phyloP scores from a whole-genome alignment of 2,113 vertebrate species.

The Hemicordylus capensis region DNA sequence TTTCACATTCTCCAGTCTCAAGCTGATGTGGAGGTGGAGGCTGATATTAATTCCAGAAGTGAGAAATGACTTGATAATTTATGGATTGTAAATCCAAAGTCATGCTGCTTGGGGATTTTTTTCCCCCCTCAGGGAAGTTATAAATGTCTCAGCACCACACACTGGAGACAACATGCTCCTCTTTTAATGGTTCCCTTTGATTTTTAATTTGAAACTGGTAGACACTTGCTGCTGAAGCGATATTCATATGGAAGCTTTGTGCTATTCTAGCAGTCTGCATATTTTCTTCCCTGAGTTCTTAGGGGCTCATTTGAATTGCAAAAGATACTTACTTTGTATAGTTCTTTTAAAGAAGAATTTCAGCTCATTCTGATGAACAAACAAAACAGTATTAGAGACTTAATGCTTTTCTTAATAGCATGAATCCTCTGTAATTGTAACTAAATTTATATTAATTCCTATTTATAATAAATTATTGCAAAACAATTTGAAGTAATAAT shows the following conservation, averaged over 20 bases:
- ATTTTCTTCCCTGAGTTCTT: slow-evolving; percentile 62
- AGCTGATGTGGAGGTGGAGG: slow-evolving; percentile 70
- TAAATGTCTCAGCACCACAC: slow-evolving; percentile 64
- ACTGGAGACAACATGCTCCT: slow-evolving; percentile 66
- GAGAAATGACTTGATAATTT: slow-evolving; percentile 81
- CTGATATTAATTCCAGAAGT: slow-evolving; percentile 75
- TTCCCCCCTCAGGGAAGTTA: slow-evolving; percentile 59
- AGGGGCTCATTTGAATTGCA: slow-evolving; percentile 50
- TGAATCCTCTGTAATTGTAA: not conserved
- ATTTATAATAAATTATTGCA: slow-evolving; percentile 27
- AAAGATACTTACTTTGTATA: slow-evolving; percentile 32
- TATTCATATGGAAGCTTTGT: slow-evolving; percentile 37
- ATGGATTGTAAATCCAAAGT: slow-evolving; percentile 79
- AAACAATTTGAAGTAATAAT: slow-evolving; percentile 16
- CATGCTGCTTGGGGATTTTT: slow-evolving; percentile 47
- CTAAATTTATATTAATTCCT: not conserved
- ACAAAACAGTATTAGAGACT: slow-evolving; percentile 28
- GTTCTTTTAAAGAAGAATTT: slow-evolving; percentile 45
- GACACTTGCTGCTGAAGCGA: slow-evolving; percentile 39
- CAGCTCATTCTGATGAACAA: slow-evolving; percentile 48
- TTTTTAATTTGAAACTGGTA: slow-evolving; percentile 60
- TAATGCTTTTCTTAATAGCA: slow-evolving; percentile 21
- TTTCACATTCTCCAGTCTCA: slow-evolving; percentile 74
- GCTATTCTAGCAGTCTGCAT: slow-evolving; percentile 51
- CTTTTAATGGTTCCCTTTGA: slow-evolving; percentile 61